A percentile compares a stretch with the other conserved stretches of the same genome.
These are phyloP conservation scores for Drosophila robusta DNA, from an alignment of 2,888 invertebrate species.

Conservation along the genomic window DNA sequence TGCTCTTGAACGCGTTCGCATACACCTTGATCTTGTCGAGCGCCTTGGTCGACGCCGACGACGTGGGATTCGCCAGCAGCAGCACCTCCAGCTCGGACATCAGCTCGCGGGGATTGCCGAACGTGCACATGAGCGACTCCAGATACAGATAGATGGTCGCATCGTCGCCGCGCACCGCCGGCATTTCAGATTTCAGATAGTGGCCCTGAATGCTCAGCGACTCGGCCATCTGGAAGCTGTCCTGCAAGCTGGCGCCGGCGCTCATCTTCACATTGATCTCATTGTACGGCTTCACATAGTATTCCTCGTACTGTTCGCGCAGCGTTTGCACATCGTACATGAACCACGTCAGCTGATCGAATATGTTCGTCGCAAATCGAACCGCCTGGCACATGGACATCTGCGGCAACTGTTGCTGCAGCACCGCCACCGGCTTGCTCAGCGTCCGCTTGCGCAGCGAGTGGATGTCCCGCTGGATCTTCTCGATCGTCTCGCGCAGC, in stretches of 20 bases:
- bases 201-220: slow-evolving; percentile 67
- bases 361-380: slow-evolving; percentile 62
- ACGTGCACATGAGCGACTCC: slow-evolving; percentile 69
- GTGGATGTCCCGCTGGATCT: slow-evolving; percentile 61
- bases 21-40: slow-evolving; percentile 63
- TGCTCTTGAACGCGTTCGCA: slow-evolving; percentile 65
- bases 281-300: slow-evolving; percentile 67
- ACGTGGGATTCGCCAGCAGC: slow-evolving; percentile 51
- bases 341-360: slow-evolving; percentile 77
- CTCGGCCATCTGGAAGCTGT: slow-evolving; percentile 38
- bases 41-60: slow-evolving; percentile 34
- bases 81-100: slow-evolving; percentile 56
- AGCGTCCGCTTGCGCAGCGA: slow-evolving; percentile 56
- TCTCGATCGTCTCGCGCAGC: slow-evolving; percentile 51
- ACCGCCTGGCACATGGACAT: slow-evolving; percentile 72
- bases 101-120: slow-evolving; percentile 57
- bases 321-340: slow-evolving; percentile 79
- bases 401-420: slow-evolving; percentile 74
- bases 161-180: slow-evolving; percentile 52
- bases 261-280: slow-evolving; percentile 70
- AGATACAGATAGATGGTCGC: slow-evolving; percentile 70
- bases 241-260: slow-evolving; percentile 24
- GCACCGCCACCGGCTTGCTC: slow-evolving; percentile 75
- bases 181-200: slow-evolving; percentile 58
- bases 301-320: slow-evolving; percentile 69